Evolutionary conservation across 2,888 invertebrate species (phyloP).

Genomic region (Synanthedon tipuliformis): DNA sequence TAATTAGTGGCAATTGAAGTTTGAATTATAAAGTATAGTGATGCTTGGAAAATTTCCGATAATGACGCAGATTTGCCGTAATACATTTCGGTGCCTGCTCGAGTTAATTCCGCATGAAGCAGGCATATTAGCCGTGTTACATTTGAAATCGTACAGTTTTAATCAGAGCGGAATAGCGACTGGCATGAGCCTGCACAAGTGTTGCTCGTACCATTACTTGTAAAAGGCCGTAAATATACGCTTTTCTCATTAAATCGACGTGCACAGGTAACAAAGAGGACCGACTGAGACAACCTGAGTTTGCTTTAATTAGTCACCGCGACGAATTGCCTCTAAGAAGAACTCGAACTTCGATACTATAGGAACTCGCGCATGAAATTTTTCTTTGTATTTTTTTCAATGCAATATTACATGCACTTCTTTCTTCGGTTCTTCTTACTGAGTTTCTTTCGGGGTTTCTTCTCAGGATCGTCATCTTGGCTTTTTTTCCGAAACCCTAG

Average conservation of each 20-base stretch:
- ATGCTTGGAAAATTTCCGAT: not conserved
- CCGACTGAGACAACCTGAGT: conserved; percentile 21
- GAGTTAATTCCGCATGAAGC: not conserved
- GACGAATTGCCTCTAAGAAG: conserved; percentile 29
- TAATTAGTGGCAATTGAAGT: not conserved
- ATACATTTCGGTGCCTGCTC: not conserved
- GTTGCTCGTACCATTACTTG: not conserved
- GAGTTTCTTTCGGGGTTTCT: too few relatives aligned
- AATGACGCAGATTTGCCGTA: not conserved
- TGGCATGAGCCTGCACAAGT: not conserved
- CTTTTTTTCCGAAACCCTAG: too few relatives aligned
- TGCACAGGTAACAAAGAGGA: conserved; percentile 12
- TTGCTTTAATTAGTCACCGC: conserved; percentile 41
- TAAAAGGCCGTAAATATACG: not conserved
- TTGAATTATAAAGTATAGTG: too few relatives aligned
- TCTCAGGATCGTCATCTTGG: too few relatives aligned
- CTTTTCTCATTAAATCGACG: not conserved
- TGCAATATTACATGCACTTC: too few relatives aligned
- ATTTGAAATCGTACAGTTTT: not conserved
- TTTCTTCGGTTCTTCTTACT: too few relatives aligned
- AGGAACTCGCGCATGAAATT: too few relatives aligned
- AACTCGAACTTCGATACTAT: conserved; percentile 5
- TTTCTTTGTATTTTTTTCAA: too few relatives aligned
- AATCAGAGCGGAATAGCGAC: not conserved
- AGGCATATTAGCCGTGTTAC: not conserved